Evolutionary conservation across 2,113 vertebrate genomes (phyloP).

Genomic region (Chlorodrepanis virens): DNA sequence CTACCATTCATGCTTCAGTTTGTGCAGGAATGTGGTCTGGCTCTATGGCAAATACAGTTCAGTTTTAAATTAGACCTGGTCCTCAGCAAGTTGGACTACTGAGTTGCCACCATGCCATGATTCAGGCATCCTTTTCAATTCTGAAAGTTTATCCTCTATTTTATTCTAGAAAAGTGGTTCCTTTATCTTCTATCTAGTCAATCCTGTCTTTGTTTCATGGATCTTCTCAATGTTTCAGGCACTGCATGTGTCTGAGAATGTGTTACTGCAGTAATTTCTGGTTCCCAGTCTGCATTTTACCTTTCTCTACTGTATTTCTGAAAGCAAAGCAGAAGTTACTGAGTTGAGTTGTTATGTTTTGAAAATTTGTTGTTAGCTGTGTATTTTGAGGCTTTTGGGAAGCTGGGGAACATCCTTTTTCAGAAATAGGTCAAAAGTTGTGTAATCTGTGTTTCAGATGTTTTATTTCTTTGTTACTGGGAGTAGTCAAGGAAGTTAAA

Average conservation of each 20-base stretch:
- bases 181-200: background rate
- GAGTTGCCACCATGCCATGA: background rate
- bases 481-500: background rate
- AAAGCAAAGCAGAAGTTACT: background rate
- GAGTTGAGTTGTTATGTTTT: background rate
- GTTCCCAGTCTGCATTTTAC: background rate
- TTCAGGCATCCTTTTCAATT: background rate
- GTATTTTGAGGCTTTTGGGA: background rate
- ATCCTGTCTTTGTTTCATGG: background rate
- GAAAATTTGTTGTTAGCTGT: background rate
- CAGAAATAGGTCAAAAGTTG: background rate
- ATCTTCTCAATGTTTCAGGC: background rate
- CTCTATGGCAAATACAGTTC: background rate
- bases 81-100: background rate
- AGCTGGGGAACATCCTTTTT: background rate
- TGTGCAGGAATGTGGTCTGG: background rate
- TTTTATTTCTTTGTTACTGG: background rate
- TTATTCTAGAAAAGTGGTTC: background rate
- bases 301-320: background rate
- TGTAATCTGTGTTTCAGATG: background rate
- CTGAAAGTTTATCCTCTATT: background rate
- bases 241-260: background rate
- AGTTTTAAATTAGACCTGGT: background rate
- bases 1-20: background rate
- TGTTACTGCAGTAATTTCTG: background rate